Evolutionary conservation across 2,888 invertebrate genomes (phyloP).

Genomic region (Clivina fossor): DNA sequence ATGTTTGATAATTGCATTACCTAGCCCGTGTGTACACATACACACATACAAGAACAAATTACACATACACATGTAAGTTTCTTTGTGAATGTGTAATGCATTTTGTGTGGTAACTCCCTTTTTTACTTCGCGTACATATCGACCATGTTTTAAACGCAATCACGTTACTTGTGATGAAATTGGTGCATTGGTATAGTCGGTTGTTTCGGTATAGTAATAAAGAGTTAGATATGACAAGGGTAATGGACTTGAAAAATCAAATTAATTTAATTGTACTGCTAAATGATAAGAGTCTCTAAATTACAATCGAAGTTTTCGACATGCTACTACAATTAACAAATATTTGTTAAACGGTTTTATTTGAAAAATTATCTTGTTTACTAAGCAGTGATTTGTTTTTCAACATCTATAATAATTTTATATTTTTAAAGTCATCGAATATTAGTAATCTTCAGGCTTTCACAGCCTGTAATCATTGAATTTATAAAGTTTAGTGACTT

Average conservation of each 20-base stretch:
- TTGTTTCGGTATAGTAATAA: too few relatives aligned
- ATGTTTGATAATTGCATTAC: conserved; percentile 30
- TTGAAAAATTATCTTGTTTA: too few relatives aligned
- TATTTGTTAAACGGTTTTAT: too few relatives aligned
- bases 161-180: background rate
- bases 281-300: conserved; percentile 26
- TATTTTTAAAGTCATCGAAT: too few relatives aligned
- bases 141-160: conserved; percentile 1
- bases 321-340: too few relatives aligned
- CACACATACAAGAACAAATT: background rate
- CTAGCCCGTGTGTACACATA: background rate
- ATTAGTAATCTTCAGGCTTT: too few relatives aligned
- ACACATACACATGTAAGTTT: background rate
- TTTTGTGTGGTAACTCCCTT: conserved; percentile 7
- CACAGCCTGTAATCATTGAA: too few relatives aligned
- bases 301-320: conserved; percentile 18
- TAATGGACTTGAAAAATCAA: conserved; percentile 30
- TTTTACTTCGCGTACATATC: conserved; percentile 1
- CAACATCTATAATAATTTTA: too few relatives aligned
- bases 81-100: background rate
- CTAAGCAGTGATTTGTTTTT: too few relatives aligned
- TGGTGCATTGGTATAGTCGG: too few relatives aligned
- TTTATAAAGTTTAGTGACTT: too few relatives aligned
- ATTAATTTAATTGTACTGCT: conserved; percentile 27
- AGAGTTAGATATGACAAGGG: conserved; percentile 17